Conservation (phyloP, 2,888 invertebrate species). For the Argyresthia albistria region DNA sequence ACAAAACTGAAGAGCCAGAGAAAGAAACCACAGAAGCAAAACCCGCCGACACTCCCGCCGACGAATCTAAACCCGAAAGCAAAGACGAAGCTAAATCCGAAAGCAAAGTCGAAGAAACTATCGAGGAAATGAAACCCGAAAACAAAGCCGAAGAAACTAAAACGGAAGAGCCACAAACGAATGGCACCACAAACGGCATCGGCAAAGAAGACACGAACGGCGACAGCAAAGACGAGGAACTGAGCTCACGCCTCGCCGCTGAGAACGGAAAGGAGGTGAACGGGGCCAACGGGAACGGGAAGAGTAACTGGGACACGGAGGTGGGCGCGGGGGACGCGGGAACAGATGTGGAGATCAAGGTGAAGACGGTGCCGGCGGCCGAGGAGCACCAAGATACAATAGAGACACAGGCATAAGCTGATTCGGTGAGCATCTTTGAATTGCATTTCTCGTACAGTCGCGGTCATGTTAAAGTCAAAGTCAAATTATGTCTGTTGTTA, state of each 20-base stretch:
- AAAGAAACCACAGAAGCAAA: neutral
- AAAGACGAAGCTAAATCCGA: neutral
- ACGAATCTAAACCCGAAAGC: neutral
- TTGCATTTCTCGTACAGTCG: neutral
- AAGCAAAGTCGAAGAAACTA: neutral
- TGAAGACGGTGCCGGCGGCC: conserved; percentile 67
- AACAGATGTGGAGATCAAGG: conserved; percentile 52
- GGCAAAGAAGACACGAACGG: conserved; percentile 32
- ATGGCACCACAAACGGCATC: conserved; percentile 49
- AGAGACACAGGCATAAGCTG: conserved; percentile 64
- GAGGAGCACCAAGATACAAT: conserved; percentile 50
- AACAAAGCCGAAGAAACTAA: conserved; percentile 16
- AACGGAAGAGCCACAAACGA: conserved; percentile 35
- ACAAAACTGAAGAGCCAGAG: neutral
- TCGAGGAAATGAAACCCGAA: neutral
- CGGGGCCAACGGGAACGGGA: conserved; percentile 20
- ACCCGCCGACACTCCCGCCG: neutral
- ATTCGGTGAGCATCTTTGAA: conserved; percentile 31
- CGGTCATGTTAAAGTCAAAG: neutral
- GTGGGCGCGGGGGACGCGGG: neutral
- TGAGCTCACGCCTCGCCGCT: conserved; percentile 44
- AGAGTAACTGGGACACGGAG: conserved; percentile 5
- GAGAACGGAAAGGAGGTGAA: conserved; percentile 45
- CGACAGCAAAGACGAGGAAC: conserved; percentile 40
- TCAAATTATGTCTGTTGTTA: neutral